Percentiles rank a stretch among this genome's conserved stretches.
phyloP scores from a whole-genome alignment of 2,797 vertebrate genomes.

The Sebastes nivosus region DNA sequence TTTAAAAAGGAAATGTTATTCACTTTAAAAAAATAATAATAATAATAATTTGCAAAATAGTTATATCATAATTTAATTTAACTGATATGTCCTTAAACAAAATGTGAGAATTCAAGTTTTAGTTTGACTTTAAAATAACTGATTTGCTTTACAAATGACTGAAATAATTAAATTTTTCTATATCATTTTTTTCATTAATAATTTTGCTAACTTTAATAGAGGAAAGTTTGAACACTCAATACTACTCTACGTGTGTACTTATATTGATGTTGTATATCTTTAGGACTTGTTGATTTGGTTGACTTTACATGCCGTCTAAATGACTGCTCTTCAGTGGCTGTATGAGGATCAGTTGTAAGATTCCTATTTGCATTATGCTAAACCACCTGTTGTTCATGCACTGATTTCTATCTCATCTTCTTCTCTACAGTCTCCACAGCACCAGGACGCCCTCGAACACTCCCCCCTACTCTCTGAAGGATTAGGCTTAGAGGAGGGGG shows the following conservation, averaged over 20 bases:
- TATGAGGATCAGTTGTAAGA: background rate
- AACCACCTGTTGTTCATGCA: background rate
- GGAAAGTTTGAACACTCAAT: background rate
- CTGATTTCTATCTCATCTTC: slow-evolving; percentile 8
- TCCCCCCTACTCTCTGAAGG: slow-evolving; percentile 67
- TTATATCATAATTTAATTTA: background rate
- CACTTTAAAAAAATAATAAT: background rate
- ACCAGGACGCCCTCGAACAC: slow-evolving; percentile 80
- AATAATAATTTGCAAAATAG: background rate
- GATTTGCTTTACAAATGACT: background rate
- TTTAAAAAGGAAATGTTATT: background rate
- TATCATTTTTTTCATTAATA: background rate
- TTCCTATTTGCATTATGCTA: slow-evolving; percentile 2
- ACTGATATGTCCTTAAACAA: background rate
- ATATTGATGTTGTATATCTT: background rate
- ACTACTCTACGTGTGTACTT: background rate
- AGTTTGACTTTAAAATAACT: background rate
- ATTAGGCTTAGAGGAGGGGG: slow-evolving; percentile 74
- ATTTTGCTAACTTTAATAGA: background rate
- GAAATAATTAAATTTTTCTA: background rate
- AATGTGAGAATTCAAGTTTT: background rate
- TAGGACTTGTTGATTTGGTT: background rate
- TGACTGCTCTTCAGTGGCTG: background rate
- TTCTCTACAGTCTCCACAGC: slow-evolving; percentile 69
- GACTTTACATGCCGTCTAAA: background rate